phyloP scores from a whole-genome alignment of 2,888 invertebrate species.

The Heteromurus nitidus region DNA sequence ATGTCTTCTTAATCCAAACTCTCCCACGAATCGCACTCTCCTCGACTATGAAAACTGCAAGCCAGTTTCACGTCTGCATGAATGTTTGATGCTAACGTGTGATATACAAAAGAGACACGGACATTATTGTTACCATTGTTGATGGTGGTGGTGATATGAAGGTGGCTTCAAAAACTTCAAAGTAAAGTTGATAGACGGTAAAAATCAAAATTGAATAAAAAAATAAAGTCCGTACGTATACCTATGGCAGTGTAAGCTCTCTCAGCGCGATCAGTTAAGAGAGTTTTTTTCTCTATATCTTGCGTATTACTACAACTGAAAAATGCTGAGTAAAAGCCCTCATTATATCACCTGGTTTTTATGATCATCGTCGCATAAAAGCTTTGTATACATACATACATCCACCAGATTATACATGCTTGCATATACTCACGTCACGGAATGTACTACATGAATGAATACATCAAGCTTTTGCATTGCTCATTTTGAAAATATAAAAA shows the following conservation, averaged over 20 bases:
- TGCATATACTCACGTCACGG: not conserved
- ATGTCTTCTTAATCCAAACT: constrained; percentile 15
- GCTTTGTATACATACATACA: not conserved
- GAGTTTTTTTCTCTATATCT: not conserved
- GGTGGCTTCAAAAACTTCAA: not conserved
- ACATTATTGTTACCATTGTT: constrained; percentile 11
- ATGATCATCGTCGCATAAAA: constrained; percentile 20
- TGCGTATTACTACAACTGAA: not conserved
- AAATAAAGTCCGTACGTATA: too few relatives aligned
- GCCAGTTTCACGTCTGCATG: too few relatives aligned
- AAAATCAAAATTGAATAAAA: constrained; percentile 16
- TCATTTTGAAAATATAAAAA: constrained; percentile 30
- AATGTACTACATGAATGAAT: constrained; percentile 28
- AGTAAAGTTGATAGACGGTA: constrained; percentile 13
- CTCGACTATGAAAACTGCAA: too few relatives aligned
- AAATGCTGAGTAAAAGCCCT: constrained; percentile 26
- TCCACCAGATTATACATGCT: not conserved
- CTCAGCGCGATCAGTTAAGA: not conserved
- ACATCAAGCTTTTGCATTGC: constrained; percentile 17
- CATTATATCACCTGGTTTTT: constrained; percentile 39
- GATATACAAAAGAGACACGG: not conserved
- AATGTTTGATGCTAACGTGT: too few relatives aligned
- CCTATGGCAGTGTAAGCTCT: too few relatives aligned
- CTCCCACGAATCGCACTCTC: constrained; percentile 19
- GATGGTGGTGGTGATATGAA: not conserved